These are phyloP conservation scores for Picus viridis DNA, from an alignment of 2,797 vertebrate genomes.

Conservation along the genomic window DNA sequence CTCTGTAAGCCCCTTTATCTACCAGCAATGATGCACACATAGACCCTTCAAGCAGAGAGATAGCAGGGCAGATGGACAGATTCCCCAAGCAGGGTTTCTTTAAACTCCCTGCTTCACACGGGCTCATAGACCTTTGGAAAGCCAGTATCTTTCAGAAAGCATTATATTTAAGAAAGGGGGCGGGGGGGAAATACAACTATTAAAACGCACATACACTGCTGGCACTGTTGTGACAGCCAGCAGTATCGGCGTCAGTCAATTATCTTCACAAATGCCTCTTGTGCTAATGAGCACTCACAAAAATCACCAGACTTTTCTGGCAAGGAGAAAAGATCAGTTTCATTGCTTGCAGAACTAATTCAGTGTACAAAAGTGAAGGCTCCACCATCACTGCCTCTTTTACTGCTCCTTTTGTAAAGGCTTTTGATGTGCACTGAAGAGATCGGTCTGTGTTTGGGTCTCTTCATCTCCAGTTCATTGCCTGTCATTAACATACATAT, in stretches of 20 bases:
- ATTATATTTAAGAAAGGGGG: conserved; percentile 68
- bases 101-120: conserved; percentile 29
- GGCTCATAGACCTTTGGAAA: conserved; percentile 57
- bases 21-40: not conserved
- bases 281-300: conserved; percentile 99
- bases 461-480: conserved; percentile 99
- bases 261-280: conserved; percentile 99
- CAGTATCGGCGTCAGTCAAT: conserved; percentile 96
- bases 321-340: conserved; percentile 99
- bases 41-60: not conserved
- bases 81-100: conserved; percentile 35
- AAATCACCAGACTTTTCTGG: conserved; percentile 99
- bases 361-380: conserved; percentile 99
- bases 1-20: not conserved
- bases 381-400: conserved; percentile 97
- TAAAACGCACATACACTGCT: conserved; percentile 81
- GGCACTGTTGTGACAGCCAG: conserved; percentile 90
- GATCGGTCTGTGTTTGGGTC: conserved; percentile 94
- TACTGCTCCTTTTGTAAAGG: conserved; percentile 99
- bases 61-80: not conserved
- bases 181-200: conserved; percentile 67
- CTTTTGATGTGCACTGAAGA: conserved; percentile 99
- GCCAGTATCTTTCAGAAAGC: conserved; percentile 69
- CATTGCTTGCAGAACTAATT: conserved; percentile 99
- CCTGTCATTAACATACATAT: conserved; percentile 99